Evolutionary conservation across 2,888 invertebrate genomes (phyloP), one percentile per base, ranked within the genome.

Genomic region (Andrena minutula): DNA sequence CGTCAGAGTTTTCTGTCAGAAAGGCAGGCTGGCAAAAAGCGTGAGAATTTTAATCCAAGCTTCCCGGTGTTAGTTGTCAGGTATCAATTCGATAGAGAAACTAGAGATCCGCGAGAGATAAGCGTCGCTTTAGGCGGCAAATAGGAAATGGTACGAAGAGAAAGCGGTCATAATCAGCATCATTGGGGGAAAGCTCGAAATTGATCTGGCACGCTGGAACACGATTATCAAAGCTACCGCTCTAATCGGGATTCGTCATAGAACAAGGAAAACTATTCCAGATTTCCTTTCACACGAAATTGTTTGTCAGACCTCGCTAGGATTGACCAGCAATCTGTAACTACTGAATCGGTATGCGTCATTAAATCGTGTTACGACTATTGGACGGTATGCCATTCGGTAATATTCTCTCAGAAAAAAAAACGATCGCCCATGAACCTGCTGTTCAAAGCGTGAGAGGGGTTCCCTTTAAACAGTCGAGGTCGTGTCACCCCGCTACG

Each of bases 381-480:
- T 66, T 20, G 30, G 28, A 61, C 71, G 20, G 82, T 71, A 41
- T 30, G 26, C 69, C 51, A 16, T 8, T 26, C 30, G 58, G n/a
- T 49, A 32, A 72, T 82, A 64, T 64, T 26, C 74, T 28, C 66
- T 66, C 66, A 30, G n/a, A 58, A 56, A 47, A 75, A 78, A 74
- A 77, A 83, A 68, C 41, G 65, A 74, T 85, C 64, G 60, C 30
- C 35, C 53, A 74, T 76, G 81, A 84, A 87, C 79, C 76, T 77
- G 81, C 82, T 69, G 61, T 64, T 23, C 60, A 77, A 79, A 81
- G 79, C 75, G 79, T 75, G 66, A 61, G 66, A 70, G 82, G 58
- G 72, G 41, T 41, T 69, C 70, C 83, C 82, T 82, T 83, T 84
- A 79, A 79, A 89, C 85, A 79, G 79, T 63, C 56, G 70, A 41